A percentile compares a stretch with the other conserved stretches of the same genome.
Conservation (phyloP, 2,888 invertebrate species). For the Norana najaformis region DNA sequence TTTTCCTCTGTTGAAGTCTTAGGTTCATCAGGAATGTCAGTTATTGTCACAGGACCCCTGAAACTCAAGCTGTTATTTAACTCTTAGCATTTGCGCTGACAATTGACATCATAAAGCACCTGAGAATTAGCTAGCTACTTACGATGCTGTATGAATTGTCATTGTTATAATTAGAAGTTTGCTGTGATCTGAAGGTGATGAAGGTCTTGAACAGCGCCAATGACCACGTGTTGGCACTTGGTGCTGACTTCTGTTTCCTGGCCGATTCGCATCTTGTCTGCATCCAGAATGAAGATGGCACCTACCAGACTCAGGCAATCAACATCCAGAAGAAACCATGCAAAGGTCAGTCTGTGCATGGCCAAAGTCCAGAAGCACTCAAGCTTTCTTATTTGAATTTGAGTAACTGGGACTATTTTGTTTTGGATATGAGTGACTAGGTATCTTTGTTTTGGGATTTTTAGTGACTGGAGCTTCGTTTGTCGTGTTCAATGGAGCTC, state of each 20-base stretch:
- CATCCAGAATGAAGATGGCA: constrained; percentile 73
- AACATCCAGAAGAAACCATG: constrained; percentile 81
- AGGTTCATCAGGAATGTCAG: neutral
- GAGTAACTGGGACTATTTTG: neutral
- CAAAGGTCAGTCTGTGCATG: constrained; percentile 67
- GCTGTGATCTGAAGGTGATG: constrained; percentile 66
- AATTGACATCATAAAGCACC: neutral
- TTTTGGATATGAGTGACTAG: constrained; percentile 71
- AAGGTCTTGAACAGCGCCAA: constrained; percentile 76
- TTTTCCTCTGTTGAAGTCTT: neutral
- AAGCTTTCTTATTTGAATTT: neutral
- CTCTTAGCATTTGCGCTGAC: neutral
- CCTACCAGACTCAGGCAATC: constrained; percentile 82
- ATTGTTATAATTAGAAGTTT: neutral
- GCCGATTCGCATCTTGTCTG: constrained; percentile 87
- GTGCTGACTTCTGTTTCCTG: constrained; percentile 76
- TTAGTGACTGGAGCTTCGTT: constrained; percentile 83
- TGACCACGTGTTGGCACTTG: constrained; percentile 82
- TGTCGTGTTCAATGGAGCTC: constrained; percentile 82
- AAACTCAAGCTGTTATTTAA: neutral
- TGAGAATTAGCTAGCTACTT: neutral
- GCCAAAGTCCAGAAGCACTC: neutral
- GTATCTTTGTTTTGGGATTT: neutral
- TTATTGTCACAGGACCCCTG: too few relatives aligned
- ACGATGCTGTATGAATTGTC: too few relatives aligned